These are phyloP conservation scores for Apodemia hepburni DNA, from an alignment of 2,888 invertebrate genomes.

Conservation along the genomic window DNA sequence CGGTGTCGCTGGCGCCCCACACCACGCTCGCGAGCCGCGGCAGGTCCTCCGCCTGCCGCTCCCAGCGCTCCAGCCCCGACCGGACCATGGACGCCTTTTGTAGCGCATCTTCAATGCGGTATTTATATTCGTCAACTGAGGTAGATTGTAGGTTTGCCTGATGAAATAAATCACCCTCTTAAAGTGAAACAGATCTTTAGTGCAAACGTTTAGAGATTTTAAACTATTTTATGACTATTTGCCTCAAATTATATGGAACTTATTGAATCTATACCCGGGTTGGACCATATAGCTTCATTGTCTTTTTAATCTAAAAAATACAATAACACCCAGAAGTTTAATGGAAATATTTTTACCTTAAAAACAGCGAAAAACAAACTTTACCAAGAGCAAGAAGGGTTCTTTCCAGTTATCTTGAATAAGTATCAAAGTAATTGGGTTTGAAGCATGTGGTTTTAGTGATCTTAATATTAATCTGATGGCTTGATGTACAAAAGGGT, in stretches of 20 bases:
- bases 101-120: conserved; percentile 52
- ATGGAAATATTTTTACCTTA: too few relatives aligned
- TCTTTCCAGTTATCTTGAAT: too few relatives aligned
- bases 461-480: too few relatives aligned
- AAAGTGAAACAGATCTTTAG: neutral
- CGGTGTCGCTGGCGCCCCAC: conserved; percentile 65
- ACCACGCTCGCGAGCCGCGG: conserved; percentile 65
- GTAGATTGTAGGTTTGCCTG: conserved; percentile 70
- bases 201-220: neutral
- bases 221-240: neutral
- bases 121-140: conserved; percentile 59
- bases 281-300: too few relatives aligned
- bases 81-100: conserved; percentile 46
- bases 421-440: too few relatives aligned
- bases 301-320: too few relatives aligned
- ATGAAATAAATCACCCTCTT: neutral
- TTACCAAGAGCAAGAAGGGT: too few relatives aligned
- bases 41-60: conserved; percentile 63
- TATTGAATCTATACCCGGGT: too few relatives aligned
- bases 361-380: too few relatives aligned
- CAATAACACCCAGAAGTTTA: too few relatives aligned
- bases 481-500: too few relatives aligned
- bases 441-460: too few relatives aligned
- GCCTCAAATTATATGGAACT: neutral
- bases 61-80: conserved; percentile 51